Evolutionary conservation across 2,113 vertebrate genomes (phyloP), one percentile per base, ranked within the genome.

Genomic region (Cephalopholis sonnerati): DNA sequence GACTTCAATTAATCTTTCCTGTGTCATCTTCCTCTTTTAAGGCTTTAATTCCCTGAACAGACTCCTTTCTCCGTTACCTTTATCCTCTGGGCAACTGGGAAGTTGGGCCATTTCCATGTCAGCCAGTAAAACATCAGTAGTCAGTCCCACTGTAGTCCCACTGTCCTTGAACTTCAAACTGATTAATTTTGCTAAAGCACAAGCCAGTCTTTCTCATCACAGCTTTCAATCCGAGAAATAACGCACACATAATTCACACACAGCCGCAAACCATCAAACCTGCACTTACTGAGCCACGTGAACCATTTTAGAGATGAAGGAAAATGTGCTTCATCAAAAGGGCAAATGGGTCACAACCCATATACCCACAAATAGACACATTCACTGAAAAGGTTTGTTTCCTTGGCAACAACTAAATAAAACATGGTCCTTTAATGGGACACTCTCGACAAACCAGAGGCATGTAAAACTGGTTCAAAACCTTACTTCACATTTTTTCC

Each of bases 371-470:
- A 77, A 88, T 55, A 87, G 78, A 76, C 53, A 73, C 41, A 46
- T 66, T 81, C 55, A 41, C 64, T 54, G 8, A 73, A 86, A 77
- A 58, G 61, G 44, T 87, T 72, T 81, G 50, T 83, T 81, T 85
- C 57, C 62, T 70, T 86, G 77, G 81, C 66, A 86, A 85, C 65
- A 85, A 62, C 66, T 90, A 77, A 87, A 93, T 92, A 88, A 92
- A 91, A 88, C 62, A 91, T 88, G 22, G 2, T n/a, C 24, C 18
- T 82, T 82, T 82, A 58, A 86, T 77, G 44, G 81, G 50, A 73
- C 27, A 65, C 24, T 24, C 25, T 58, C 22, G 22, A 61, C 62
- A 65, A 78, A 57, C 36, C 46, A 79, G 62, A 59, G 7, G 7
- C 2, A 48, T 8, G 2, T 13, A 41, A n/a, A 77, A 61, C 25